Evolutionary conservation across 1,140 invertebrate species (phyloP).

Genomic region (Rhysida immarginata): DNA sequence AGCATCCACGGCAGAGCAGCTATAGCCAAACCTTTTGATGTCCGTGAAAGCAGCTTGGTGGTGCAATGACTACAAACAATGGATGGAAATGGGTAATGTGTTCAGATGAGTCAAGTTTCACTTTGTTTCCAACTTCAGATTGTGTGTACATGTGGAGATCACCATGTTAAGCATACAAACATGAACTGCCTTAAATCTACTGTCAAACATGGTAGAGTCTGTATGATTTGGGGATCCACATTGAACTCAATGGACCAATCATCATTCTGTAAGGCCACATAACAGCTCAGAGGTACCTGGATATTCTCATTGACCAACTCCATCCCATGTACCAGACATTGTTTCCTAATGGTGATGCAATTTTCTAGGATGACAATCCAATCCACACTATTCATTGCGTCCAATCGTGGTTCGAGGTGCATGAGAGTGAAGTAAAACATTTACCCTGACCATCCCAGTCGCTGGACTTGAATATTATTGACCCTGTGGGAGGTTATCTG

Average conservation of each 20-base stretch:
- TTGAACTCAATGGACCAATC: background rate
- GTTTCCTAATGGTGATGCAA: background rate
- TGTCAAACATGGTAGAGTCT: background rate
- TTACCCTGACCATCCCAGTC: background rate
- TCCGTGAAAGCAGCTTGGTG: too few species aligned
- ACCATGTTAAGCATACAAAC: background rate
- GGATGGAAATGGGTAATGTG: too few species aligned
- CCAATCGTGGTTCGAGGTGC: background rate
- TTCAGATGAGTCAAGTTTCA: background rate
- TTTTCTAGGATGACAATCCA: background rate
- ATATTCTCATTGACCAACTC: background rate
- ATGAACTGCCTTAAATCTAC: background rate
- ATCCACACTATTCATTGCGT: background rate
- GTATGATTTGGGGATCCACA: background rate
- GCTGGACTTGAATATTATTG: background rate
- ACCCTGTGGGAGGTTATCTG: too few species aligned
- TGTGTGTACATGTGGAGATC: background rate
- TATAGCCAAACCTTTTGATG: background rate
- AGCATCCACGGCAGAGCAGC: background rate
- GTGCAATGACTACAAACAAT: too few species aligned
- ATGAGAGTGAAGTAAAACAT: background rate
- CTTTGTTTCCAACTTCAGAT: background rate
- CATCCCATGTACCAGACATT: background rate
- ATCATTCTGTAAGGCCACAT: background rate
- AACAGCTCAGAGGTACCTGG: background rate